These are phyloP conservation scores for Microctenopoma steveboyesi DNA, from an alignment of 2,797 vertebrate genomes.

Conservation along the genomic window DNA sequence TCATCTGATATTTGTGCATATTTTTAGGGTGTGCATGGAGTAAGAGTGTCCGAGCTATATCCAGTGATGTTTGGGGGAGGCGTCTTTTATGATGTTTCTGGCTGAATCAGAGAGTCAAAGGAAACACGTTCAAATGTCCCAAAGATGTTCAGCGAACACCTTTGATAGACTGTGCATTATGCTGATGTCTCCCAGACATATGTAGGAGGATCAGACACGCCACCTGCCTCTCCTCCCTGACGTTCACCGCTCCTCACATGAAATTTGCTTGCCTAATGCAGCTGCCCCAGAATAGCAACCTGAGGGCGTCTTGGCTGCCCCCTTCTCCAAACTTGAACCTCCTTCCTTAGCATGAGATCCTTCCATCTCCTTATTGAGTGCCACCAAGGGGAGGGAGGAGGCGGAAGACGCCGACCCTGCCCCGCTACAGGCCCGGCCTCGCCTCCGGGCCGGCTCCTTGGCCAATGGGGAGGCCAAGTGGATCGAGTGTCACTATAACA, in stretches of 20 bases:
- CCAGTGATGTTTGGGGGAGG: neutral
- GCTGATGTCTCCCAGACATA: constrained; percentile 33
- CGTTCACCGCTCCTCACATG: constrained; percentile 44
- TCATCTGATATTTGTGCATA: neutral
- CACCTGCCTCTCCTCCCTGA: constrained; percentile 50
- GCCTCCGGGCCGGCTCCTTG: constrained; percentile 42
- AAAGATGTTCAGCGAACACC: neutral
- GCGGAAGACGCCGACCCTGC: constrained; percentile 72
- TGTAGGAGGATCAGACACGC: constrained; percentile 36
- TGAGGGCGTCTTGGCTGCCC: constrained; percentile 65
- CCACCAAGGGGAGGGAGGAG: constrained; percentile 76
- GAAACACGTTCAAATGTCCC: neutral
- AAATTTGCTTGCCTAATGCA: constrained; percentile 81
- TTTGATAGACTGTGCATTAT: constrained; percentile 14
- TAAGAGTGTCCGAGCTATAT: neutral
- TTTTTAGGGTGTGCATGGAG: neutral
- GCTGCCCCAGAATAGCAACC: constrained; percentile 90
- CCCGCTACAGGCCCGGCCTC: constrained; percentile 44
- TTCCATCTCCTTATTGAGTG: constrained; percentile 87
- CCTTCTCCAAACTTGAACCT: constrained; percentile 81
- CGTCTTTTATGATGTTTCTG: neutral
- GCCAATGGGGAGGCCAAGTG: constrained; percentile 85
- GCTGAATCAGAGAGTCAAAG: neutral
- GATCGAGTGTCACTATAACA: constrained; percentile 96
- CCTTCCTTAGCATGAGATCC: constrained; percentile 73